Evolutionary conservation across 2,888 invertebrate species (phyloP).

Genomic region (Drosophila phalerata): DNA sequence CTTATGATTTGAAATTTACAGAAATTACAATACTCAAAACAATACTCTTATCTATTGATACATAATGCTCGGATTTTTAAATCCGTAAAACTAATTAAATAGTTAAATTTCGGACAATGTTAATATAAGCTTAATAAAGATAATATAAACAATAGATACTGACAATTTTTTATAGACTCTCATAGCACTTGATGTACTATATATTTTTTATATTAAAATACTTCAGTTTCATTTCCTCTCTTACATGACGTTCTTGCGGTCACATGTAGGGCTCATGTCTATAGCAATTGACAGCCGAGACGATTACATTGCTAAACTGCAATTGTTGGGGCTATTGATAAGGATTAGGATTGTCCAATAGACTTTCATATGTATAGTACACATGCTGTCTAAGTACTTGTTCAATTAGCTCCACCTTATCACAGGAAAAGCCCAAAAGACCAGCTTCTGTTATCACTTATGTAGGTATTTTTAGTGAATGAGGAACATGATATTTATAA

Average conservation of each 20-base stretch:
- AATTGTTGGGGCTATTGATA: slow-evolving; percentile 30
- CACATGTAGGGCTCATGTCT: slow-evolving; percentile 31
- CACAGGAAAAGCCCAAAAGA: slow-evolving; percentile 16
- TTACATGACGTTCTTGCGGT: slow-evolving; percentile 1
- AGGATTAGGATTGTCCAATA: slow-evolving; percentile 31
- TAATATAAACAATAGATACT: no score
- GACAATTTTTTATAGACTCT: no score
- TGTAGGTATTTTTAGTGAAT: slow-evolving; percentile 17
- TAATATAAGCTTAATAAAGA: no score
- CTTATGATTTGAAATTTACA: no score
- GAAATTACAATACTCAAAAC: no score
- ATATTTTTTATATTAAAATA: neutral
- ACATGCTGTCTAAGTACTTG: neutral
- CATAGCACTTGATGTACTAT: neutral
- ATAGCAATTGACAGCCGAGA: slow-evolving; percentile 18
- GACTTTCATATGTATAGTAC: neutral
- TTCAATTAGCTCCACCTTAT: slow-evolving; percentile 10
- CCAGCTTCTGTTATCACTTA: slow-evolving; percentile 10
- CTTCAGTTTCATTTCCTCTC: neutral
- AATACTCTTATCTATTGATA: no score
- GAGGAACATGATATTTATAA: slow-evolving; percentile 22
- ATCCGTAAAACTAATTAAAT: no score
- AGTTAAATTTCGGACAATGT: no score
- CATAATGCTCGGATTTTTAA: no score
- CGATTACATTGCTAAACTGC: slow-evolving; percentile 27